phyloP scores from a whole-genome alignment of 64 coral and sea anemone genomes.

The Exaiptasia diaphana region DNA sequence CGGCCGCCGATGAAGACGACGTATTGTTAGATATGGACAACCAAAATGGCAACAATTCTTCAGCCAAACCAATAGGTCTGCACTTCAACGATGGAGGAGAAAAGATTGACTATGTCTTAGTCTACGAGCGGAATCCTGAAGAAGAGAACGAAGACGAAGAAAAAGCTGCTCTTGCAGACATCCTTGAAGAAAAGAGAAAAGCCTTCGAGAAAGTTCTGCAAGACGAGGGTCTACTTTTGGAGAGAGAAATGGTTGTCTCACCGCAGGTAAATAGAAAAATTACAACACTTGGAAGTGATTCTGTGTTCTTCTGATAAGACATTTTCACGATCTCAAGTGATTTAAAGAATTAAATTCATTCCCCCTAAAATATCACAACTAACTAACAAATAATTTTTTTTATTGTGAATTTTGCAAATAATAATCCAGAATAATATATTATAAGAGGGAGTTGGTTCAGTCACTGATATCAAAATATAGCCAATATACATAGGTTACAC shows the following conservation, averaged over 20 bases:
- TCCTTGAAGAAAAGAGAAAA: conserved; percentile 39
- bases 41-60: background rate
- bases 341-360: too few relatives aligned
- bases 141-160: conserved; percentile 50
- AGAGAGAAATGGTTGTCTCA: background rate
- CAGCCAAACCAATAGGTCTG: background rate
- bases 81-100: conserved; percentile 18
- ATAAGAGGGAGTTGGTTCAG: too few relatives aligned
- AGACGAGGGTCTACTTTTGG: conserved; percentile 25
- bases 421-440: too few relatives aligned
- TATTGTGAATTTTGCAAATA: too few relatives aligned
- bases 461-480: too few relatives aligned
- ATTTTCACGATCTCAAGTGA: too few relatives aligned
- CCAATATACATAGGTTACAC: too few relatives aligned
- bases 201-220: conserved; percentile 29
- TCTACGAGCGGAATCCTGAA: conserved; percentile 36
- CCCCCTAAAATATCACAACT: too few relatives aligned
- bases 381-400: too few relatives aligned
- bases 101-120: conserved; percentile 54
- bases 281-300: too few relatives aligned
- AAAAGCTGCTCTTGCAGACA: background rate
- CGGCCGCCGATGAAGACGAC: background rate
- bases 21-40: conserved; percentile 38
- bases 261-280: conserved; percentile 2
- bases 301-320: too few relatives aligned